Conservation (phyloP, 1,140 invertebrate species). For the Oscheius sp. region DNA sequence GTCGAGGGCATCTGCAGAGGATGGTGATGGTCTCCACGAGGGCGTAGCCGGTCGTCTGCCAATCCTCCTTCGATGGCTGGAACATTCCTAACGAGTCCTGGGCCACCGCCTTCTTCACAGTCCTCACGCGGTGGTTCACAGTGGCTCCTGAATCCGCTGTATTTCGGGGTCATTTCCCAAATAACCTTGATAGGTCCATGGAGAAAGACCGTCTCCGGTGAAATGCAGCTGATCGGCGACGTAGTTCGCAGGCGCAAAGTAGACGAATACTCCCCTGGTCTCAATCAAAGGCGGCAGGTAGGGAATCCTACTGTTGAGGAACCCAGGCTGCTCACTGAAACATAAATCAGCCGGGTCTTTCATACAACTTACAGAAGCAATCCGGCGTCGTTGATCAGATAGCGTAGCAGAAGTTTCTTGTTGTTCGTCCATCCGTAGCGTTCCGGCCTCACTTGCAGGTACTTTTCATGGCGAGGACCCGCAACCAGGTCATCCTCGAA, state of each 20-base stretch:
- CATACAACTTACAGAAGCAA: slow-evolving; percentile 10
- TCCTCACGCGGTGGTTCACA: slow-evolving; percentile 4
- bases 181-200: slow-evolving; percentile 28
- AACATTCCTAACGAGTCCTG: slow-evolving; percentile 1
- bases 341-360: not conserved
- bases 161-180: slow-evolving; percentile 6
- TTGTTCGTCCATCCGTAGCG: slow-evolving; percentile 31
- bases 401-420: slow-evolving; percentile 24
- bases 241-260: slow-evolving; percentile 2
- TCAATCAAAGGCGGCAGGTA: slow-evolving; percentile 17
- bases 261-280: slow-evolving; percentile 10
- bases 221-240: slow-evolving; percentile 22
- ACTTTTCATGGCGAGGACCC: slow-evolving; percentile 6
- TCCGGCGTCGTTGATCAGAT: slow-evolving; percentile 28
- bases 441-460: slow-evolving; percentile 5
- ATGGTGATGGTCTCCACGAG: slow-evolving; percentile 31
- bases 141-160: not conserved
- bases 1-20: slow-evolving; percentile 19
- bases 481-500: slow-evolving; percentile 27
- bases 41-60: slow-evolving; percentile 6
- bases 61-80: not conserved
- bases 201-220: slow-evolving; percentile 29
- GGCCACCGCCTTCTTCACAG: not conserved
- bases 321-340: not conserved
- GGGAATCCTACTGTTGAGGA: slow-evolving; percentile 1